Conservation (phyloP, 64 coral and sea anemone genomes). For the Dendrophyllia cribrosa region DNA sequence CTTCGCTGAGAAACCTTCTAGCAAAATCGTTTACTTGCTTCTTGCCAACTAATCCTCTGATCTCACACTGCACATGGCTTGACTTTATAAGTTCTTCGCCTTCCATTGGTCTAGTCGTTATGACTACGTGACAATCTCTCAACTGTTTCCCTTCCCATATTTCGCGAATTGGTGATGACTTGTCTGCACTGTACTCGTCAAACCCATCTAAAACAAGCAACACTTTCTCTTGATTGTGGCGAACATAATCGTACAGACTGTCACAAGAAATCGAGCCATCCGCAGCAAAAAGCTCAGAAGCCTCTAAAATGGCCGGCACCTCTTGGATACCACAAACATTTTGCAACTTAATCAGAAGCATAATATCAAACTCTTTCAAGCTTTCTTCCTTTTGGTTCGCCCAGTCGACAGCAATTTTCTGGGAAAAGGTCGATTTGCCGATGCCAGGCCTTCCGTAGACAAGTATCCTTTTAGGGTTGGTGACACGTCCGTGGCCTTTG, state of each 20-base stretch:
- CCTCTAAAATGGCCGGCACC: not conserved
- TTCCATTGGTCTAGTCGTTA: constrained; percentile 33
- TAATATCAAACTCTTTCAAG: constrained; percentile 29
- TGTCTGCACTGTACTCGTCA: constrained; percentile 17
- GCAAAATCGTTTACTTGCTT: constrained; percentile 34
- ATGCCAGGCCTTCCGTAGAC: constrained; percentile 53
- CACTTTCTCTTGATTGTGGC: constrained; percentile 18
- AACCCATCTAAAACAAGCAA: constrained; percentile 36
- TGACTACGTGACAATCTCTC: constrained; percentile 12
- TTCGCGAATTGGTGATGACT: not conserved
- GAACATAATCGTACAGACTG: constrained; percentile 3
- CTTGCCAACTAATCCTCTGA: not conserved
- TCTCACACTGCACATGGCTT: constrained; percentile 6
- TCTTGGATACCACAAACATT: not conserved
- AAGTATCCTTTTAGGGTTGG: constrained; percentile 13
- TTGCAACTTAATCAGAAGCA: constrained; percentile 35
- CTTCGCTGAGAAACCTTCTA: not conserved
- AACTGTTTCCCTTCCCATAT: constrained; percentile 17
- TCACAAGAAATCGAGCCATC: constrained; percentile 4
- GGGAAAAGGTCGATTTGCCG: constrained; percentile 53
- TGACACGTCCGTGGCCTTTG: constrained; percentile 3
- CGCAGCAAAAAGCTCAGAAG: constrained; percentile 25
- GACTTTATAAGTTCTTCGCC: not conserved
- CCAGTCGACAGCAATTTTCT: constrained; percentile 61
- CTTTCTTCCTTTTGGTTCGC: constrained; percentile 6